Evolutionary conservation across 2,797 vertebrate genomes (phyloP).

Genomic region (Xenops minutus): DNA sequence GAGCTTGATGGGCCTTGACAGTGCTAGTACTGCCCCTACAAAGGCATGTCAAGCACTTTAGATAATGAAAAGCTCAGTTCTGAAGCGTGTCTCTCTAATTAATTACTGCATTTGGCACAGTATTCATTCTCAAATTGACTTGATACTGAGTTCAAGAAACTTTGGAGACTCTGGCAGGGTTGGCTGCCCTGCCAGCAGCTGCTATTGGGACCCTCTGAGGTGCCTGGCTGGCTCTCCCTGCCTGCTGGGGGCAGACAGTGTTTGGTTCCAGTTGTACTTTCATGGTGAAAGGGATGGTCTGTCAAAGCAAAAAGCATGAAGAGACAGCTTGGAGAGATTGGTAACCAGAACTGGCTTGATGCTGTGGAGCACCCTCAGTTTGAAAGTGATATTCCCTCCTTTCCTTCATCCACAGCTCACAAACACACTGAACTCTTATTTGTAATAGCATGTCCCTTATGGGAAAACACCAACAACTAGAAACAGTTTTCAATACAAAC

Average conservation of each 20-base stretch:
- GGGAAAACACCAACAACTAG: neutral
- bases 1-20: neutral
- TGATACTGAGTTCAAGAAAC: constrained; percentile 1
- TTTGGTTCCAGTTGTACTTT: rapidly evolving
- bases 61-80: neutral
- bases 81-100: neutral
- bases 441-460: neutral
- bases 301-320: neutral
- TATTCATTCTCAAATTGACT: neutral
- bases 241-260: neutral
- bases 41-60: rapidly evolving
- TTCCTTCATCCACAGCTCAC: neutral
- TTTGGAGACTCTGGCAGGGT: neutral
- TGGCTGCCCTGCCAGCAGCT: rapidly evolving
- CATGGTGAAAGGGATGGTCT: neutral
- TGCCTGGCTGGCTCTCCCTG: neutral
- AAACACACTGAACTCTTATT: neutral
- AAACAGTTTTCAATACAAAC: neutral
- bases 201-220: rapidly evolving
- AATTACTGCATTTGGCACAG: neutral
- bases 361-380: neutral
- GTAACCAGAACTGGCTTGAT: neutral
- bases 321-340: neutral
- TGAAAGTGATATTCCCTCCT: neutral
- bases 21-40: neutral